Percentiles rank a stretch among this genome's conserved stretches.
Conservation (phyloP, 2,113 vertebrate species). For the Microcebus tavaratra region DNA sequence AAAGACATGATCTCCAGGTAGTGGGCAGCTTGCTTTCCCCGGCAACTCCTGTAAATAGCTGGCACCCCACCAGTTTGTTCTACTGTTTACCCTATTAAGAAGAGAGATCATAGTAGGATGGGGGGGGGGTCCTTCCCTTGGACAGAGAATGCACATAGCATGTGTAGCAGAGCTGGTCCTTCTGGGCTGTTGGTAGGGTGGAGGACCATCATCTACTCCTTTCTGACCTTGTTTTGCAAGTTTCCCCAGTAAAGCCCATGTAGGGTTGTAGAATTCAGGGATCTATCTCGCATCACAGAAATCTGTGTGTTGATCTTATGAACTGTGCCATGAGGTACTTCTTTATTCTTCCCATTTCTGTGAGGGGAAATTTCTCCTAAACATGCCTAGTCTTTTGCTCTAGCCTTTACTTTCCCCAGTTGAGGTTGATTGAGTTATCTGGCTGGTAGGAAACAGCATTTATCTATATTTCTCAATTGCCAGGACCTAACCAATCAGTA, state of each 20-base stretch:
- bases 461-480: neutral
- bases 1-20: neutral
- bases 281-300: neutral
- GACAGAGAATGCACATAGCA: neutral
- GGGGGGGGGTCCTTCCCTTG: neutral
- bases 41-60: neutral
- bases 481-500: neutral
- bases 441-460: neutral
- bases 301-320: neutral
- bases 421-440: neutral
- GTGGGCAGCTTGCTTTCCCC: neutral
- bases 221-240: neutral
- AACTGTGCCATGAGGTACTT: neutral
- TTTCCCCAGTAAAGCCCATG: neutral
- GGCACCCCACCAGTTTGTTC: neutral
- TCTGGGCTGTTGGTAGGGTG: neutral
- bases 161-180: too few species aligned
- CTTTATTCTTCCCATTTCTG: neutral
- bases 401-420: neutral
- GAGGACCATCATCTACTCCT: neutral
- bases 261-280: neutral
- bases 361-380: neutral
- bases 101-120: neutral
- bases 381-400: neutral
- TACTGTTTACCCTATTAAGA: neutral